These are phyloP conservation scores for Chiroxiphia lanceolata DNA, from an alignment of 2,797 vertebrate genomes.

Conservation along the genomic window DNA sequence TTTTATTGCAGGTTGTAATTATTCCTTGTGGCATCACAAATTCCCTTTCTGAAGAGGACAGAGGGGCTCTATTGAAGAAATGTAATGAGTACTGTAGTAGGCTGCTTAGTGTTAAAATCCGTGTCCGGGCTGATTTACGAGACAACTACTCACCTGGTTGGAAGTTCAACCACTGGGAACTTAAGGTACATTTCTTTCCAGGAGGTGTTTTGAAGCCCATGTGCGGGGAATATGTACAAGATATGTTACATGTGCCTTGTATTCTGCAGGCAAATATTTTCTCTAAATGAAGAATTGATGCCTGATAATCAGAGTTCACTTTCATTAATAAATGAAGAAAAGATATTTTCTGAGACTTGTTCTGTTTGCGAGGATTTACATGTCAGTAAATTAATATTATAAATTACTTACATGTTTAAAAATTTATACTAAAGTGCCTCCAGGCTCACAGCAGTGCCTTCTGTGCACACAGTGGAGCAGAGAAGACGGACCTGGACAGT, in stretches of 20 bases:
- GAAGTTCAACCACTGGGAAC: constrained; percentile 99
- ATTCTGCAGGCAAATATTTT: neutral
- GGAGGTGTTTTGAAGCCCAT: neutral
- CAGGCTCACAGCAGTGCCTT: neutral
- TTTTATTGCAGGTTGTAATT: constrained; percentile 84
- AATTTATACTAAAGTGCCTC: neutral
- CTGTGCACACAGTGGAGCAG: neutral
- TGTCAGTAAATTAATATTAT: neutral
- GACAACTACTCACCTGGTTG: constrained; percentile 99
- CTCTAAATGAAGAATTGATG: neutral
- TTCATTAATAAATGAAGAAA: neutral
- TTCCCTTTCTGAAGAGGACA: constrained; percentile 88
- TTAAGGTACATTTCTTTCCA: constrained; percentile 83
- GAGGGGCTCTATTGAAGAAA: constrained; percentile 83
- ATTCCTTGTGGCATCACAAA: constrained; percentile 97
- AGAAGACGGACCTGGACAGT: neutral
- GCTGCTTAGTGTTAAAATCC: constrained; percentile 78
- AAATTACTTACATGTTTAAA: neutral
- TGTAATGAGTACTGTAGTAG: constrained; percentile 84
- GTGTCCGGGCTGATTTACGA: constrained; percentile 85
- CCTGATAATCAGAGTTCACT: neutral
- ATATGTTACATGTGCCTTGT: neutral
- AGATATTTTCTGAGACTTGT: neutral
- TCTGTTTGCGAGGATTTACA: neutral
- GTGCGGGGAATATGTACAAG: neutral